These are phyloP conservation scores for Tretioscincus oriximinensis DNA, from an alignment of 2,113 vertebrate genomes.

Conservation along the genomic window DNA sequence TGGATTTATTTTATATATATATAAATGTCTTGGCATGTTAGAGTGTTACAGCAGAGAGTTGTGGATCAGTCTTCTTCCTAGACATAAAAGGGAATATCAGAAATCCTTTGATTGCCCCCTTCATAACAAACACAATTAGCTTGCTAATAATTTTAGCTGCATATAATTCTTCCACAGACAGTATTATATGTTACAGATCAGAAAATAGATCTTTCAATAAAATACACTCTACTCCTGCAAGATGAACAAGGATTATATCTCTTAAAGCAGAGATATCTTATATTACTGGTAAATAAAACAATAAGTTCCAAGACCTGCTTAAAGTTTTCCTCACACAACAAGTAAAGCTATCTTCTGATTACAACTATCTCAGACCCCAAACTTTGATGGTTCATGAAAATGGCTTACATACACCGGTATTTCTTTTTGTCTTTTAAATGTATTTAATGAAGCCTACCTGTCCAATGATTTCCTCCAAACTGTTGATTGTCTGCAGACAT, in stretches of 20 bases:
- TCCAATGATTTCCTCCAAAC: conserved; percentile 21
- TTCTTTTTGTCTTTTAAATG: not conserved
- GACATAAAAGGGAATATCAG: not conserved
- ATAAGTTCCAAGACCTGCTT: not conserved
- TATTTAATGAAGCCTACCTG: conserved; percentile 3
- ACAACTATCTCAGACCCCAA: not conserved
- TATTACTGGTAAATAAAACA: not conserved
- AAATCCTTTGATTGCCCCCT: not conserved
- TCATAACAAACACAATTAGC: not conserved
- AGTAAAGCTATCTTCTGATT: not conserved
- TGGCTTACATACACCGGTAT: not conserved
- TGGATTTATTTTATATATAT: too few relatives aligned
- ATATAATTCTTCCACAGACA: too few relatives aligned
- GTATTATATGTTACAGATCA: not conserved
- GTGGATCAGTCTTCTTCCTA: not conserved
- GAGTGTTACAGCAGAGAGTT: too few relatives aligned
- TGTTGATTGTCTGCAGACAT: conserved; percentile 8
- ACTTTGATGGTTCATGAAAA: not conserved
- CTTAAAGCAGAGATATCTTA: not conserved
- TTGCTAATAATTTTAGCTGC: not conserved
- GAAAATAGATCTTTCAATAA: not conserved
- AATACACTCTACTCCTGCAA: not conserved
- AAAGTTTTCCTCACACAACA: not conserved
- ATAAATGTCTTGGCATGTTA: too few relatives aligned
- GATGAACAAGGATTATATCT: not conserved